Conservation (phyloP, 1,140 invertebrate genomes). For the Sarcophaga peregrina region DNA sequence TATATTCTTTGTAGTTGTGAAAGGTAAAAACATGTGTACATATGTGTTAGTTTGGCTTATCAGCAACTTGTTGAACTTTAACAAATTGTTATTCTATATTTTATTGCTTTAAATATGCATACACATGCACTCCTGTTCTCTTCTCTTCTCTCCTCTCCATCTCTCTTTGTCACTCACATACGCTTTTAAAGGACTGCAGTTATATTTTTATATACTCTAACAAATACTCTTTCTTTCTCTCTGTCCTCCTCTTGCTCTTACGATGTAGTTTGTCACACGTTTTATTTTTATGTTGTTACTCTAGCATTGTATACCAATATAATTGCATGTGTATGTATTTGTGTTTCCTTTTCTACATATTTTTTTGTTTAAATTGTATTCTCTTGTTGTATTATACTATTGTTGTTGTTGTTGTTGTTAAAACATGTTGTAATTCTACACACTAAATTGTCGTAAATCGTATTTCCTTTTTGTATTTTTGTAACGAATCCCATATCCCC, state of each 20-base stretch:
- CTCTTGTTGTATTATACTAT: not conserved
- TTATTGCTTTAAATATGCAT: slow-evolving; percentile 27
- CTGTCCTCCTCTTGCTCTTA: not conserved
- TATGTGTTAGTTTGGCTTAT: not conserved
- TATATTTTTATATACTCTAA: slow-evolving; percentile 10
- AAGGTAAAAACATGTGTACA: not conserved
- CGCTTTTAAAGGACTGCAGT: not conserved
- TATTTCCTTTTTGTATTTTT: slow-evolving; percentile 31
- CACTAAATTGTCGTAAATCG: slow-evolving; percentile 41
- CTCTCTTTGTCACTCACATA: not conserved
- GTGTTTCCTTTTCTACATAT: not conserved
- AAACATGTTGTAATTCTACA: slow-evolving; percentile 36
- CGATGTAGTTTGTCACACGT: not conserved
- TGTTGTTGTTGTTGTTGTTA: slow-evolving; percentile 16
- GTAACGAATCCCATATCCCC: not conserved
- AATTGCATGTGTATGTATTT: not conserved
- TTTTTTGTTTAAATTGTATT: not conserved
- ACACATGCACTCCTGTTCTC: not conserved
- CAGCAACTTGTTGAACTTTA: slow-evolving; percentile 38
- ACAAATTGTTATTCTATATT: slow-evolving; percentile 41
- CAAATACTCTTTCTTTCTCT: not conserved
- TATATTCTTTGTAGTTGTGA: too few species aligned
- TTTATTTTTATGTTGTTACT: not conserved
- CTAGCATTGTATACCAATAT: not conserved
- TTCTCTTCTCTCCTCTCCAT: too few species aligned